These are phyloP conservation scores for Apocrypta bakeri DNA, from an alignment of 1,140 invertebrate genomes.

Conservation along the genomic window DNA sequence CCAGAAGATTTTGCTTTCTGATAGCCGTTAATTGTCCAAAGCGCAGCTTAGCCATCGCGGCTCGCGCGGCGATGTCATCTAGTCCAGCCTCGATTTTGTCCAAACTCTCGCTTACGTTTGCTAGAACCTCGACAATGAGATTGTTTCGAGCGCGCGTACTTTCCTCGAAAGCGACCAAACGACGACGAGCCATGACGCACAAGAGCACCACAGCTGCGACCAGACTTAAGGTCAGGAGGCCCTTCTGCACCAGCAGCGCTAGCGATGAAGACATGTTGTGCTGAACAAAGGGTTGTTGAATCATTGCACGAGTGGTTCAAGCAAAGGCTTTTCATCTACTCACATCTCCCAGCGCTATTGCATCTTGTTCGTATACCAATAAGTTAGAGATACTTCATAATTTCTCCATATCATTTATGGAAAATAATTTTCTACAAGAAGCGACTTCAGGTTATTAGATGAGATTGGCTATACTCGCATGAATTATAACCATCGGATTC, in stretches of 20 bases:
- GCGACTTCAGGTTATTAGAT: not conserved
- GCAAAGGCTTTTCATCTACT: no score
- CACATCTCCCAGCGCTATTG: no score
- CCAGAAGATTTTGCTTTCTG: slow-evolving; percentile 2
- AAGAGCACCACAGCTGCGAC: not conserved
- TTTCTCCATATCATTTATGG: no score
- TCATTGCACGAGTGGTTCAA: not conserved
- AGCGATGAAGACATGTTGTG: not conserved
- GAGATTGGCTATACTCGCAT: not conserved
- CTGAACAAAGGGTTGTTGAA: not conserved
- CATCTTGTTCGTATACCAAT: no score
- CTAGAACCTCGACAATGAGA: slow-evolving; percentile 61
- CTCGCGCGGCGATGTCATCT: slow-evolving; percentile 60
- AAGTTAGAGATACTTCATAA: no score
- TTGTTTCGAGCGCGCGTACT: not conserved
- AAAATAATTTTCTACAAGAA: no score
- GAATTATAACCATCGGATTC: not conserved
- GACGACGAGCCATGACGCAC: slow-evolving; percentile 13
- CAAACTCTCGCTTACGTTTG: slow-evolving; percentile 65
- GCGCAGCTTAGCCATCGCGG: slow-evolving; percentile 58
- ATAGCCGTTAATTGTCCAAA: slow-evolving; percentile 51
- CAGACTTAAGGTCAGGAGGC: slow-evolving; percentile 5
- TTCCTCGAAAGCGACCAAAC: not conserved
- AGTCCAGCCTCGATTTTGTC: slow-evolving; percentile 63
- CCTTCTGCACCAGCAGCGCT: not conserved